These are phyloP conservation scores for Hypotaenidia philippensis DNA, from an alignment of 2,797 vertebrate genomes.

Conservation along the genomic window DNA sequence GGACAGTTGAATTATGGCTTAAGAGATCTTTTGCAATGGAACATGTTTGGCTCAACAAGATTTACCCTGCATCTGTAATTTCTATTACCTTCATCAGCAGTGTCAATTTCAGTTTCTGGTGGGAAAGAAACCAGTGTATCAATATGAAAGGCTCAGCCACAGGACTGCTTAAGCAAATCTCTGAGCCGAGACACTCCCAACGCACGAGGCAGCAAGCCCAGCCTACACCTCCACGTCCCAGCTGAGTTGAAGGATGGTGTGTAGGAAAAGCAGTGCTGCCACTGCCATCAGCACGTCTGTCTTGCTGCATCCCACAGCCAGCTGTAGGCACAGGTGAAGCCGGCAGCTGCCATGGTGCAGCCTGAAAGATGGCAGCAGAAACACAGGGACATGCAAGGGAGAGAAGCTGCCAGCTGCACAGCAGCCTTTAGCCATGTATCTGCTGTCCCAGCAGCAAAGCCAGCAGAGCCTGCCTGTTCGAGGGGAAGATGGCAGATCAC, in stretches of 20 bases:
- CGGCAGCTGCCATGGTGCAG: background rate
- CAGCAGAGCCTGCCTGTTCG: background rate
- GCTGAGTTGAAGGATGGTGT: background rate
- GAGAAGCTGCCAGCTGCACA: background rate
- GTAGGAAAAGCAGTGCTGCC: background rate
- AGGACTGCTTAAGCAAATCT: background rate
- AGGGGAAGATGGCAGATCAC: background rate
- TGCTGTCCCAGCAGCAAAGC: background rate
- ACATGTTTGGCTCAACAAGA: constrained; percentile 11
- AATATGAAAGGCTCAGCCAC: background rate
- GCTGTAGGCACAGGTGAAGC: rapidly evolving
- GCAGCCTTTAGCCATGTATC: rapidly evolving
- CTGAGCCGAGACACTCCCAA: background rate
- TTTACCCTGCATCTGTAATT: background rate
- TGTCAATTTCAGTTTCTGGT: background rate
- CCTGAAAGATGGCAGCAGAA: background rate
- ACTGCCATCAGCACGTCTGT: background rate
- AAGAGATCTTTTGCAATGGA: background rate
- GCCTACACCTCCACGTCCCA: background rate
- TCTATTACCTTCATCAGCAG: constrained; percentile 7
- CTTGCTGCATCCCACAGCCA: background rate
- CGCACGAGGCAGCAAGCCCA: background rate
- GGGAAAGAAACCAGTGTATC: constrained; percentile 9
- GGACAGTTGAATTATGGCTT: background rate
- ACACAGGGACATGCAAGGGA: rapidly evolving